Base-by-base conservation (phyloP, 2,797 vertebrate species). In the Poliocrania exsul region DNA sequence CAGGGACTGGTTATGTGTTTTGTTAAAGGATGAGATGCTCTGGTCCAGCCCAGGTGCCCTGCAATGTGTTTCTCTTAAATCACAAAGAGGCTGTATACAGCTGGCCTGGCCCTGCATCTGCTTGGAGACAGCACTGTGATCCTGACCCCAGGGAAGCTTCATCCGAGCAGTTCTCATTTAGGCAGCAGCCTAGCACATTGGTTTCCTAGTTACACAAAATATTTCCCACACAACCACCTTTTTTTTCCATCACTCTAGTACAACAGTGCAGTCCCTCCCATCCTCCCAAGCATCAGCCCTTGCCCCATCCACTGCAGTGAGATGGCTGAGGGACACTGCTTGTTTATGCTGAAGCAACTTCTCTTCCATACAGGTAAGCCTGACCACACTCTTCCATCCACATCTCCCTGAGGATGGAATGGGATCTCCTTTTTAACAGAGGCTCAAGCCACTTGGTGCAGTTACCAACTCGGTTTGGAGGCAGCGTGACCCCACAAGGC, bases 91-190 rank as follows among this genome's bases (percentile, higher is more conserved):
- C 65, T 80, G 10, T 40, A 26, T 3, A 18, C 51, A 70, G 24
- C 20, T 49, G 72, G 12, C 51, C 53, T 74, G 47, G 31, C 64
- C 44, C 64, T 80, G 44, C 0, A 0, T 54, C 64, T 1, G 1
- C 28, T 47, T 51, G 29, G 51, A 2, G 6, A 40, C 42, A 79
- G 37, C 1, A 0, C 42, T 42, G 58, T 64, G 19, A 35, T 72
- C 35, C 42, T 54, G 38, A 25, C 19, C 16, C 38, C 47, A 38
- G 64, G 56, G 42, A 73, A 73, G n/a, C 44, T 80, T 70, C 35
- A 66, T 35, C 47, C 33, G 37, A 53, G 50, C 19, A 29, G 7
- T 37, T 86, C 73, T 65, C 31, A 73, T 49, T 37, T 33, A 46
- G 37, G 44, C 64, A 81, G 38, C 17, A 15, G 35, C 33, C 21